phyloP scores from a whole-genome alignment of 2,113 vertebrate genomes.

The Telmatochromis bifrenatus region DNA sequence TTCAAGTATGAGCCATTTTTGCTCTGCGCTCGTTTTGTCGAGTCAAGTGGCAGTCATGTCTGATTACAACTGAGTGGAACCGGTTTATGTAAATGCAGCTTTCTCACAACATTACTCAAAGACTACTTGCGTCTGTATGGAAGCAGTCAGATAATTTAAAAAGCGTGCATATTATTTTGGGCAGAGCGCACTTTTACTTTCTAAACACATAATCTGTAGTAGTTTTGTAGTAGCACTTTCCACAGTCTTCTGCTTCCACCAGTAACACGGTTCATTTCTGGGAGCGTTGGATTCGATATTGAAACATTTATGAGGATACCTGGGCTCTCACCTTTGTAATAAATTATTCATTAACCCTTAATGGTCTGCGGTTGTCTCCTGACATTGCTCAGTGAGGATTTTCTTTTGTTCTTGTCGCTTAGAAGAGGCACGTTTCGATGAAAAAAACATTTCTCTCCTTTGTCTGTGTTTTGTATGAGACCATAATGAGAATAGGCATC shows the following conservation, averaged over 20 bases:
- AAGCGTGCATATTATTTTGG: background rate
- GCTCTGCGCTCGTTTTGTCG: background rate
- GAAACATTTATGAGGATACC: conserved; percentile 63
- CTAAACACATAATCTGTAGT: background rate
- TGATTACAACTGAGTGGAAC: conserved; percentile 41
- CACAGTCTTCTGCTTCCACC: background rate
- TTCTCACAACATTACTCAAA: background rate
- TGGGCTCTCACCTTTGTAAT: conserved; percentile 49
- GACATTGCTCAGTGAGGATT: conserved; percentile 4
- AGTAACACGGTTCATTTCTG: conserved; percentile 10
- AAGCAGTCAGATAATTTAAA: background rate
- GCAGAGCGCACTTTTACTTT: background rate
- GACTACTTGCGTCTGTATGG: background rate
- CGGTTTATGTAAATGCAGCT: conserved; percentile 24
- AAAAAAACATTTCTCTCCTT: conserved; percentile 15
- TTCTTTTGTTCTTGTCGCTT: background rate
- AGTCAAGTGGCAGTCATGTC: conserved; percentile 43
- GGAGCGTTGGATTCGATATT: conserved; percentile 27
- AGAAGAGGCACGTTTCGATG: background rate
- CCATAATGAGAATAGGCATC: conserved; percentile 1
- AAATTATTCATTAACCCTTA: conserved; percentile 57
- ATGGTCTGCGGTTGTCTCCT: conserved; percentile 23
- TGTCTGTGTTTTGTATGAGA: background rate
- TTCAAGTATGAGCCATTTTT: conserved; percentile 7
- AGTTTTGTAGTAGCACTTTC: background rate